These are phyloP conservation scores for Ophiodon elongatus DNA, from an alignment of 2,113 vertebrate genomes.

Conservation along the genomic window DNA sequence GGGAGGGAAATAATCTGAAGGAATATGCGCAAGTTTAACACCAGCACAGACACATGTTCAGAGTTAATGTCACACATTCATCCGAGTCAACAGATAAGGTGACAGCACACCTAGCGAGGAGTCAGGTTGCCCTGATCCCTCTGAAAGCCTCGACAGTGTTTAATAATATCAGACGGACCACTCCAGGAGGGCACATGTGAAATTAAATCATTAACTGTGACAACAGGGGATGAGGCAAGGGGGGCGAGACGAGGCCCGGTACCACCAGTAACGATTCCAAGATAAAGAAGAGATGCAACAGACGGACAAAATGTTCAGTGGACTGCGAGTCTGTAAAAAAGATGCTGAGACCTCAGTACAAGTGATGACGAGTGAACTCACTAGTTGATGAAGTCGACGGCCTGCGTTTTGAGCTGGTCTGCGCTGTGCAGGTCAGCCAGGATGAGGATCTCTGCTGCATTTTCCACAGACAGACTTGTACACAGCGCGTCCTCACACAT, in stretches of 20 bases:
- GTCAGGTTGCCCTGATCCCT: slow-evolving; percentile 61
- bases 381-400: slow-evolving; percentile 99
- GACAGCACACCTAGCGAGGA: slow-evolving; percentile 19
- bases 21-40: slow-evolving; percentile 2
- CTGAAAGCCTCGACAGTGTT: slow-evolving; percentile 16
- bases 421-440: slow-evolving; percentile 98
- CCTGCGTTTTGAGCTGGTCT: slow-evolving; percentile 97
- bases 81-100: slow-evolving; percentile 30
- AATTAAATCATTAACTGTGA: slow-evolving; percentile 43
- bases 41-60: slow-evolving; percentile 17
- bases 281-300: slow-evolving; percentile 20
- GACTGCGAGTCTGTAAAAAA: slow-evolving; percentile 18
- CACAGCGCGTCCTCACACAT: slow-evolving; percentile 99
- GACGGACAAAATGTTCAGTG: slow-evolving; percentile 29
- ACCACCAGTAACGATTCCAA: slow-evolving; percentile 30
- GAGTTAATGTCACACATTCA: slow-evolving; percentile 42
- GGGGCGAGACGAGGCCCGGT: slow-evolving; percentile 1
- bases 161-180: slow-evolving; percentile 9
- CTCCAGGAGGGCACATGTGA: slow-evolving; percentile 26
- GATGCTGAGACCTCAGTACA: slow-evolving; percentile 31
- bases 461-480: slow-evolving; percentile 96
- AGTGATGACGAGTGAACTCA: slow-evolving; percentile 80
- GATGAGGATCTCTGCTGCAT: slow-evolving; percentile 96
- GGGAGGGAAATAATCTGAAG: not conserved
- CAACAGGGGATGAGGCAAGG: not conserved